phyloP scores from a whole-genome alignment of 1,140 invertebrate genomes.

The Saccostrea echinata region DNA sequence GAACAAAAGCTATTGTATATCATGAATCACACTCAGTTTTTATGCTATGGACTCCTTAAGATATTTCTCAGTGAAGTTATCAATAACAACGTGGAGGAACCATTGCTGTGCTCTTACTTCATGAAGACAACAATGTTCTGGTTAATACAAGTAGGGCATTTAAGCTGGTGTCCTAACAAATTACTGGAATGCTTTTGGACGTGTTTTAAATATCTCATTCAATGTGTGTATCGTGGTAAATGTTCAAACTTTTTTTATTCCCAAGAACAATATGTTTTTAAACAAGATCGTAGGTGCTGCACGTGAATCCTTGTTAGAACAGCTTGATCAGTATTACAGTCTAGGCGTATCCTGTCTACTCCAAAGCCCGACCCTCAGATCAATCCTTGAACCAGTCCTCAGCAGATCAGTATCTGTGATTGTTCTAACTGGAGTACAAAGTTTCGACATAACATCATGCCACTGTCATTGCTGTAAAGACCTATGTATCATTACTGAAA shows the following conservation, averaged over 20 bases:
- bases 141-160: not conserved
- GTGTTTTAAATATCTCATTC: not conserved
- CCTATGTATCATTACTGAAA: no score
- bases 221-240: not conserved
- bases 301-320: not conserved
- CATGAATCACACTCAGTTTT: slow-evolving; percentile 44
- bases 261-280: not conserved
- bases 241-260: slow-evolving; percentile 21
- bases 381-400: not conserved
- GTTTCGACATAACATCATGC: no score
- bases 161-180: not conserved
- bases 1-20: slow-evolving; percentile 42
- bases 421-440: no score
- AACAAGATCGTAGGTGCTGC: not conserved
- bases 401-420: no score
- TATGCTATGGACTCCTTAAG: slow-evolving; percentile 44
- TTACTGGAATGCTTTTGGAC: not conserved
- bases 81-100: not conserved
- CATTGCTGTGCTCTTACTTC: slow-evolving; percentile 35
- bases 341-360: not conserved
- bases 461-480: no score
- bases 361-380: not conserved
- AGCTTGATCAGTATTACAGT: not conserved
- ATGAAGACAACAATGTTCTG: slow-evolving; percentile 29
- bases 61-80: slow-evolving; percentile 40